A percentile compares a stretch with the other conserved stretches of the same genome.
Conservation (phyloP, 1,140 invertebrate species). For the Babylonia areolata region DNA sequence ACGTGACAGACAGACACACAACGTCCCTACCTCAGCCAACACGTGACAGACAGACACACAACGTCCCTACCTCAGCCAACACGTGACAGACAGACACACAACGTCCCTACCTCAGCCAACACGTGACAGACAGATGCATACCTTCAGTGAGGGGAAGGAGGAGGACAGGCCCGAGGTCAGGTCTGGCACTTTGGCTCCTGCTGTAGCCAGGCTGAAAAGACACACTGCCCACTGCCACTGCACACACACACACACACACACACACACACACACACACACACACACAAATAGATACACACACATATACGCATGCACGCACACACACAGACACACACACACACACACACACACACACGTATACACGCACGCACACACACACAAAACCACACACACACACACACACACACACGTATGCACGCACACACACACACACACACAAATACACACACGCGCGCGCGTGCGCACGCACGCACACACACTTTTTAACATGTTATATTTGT, state of each 20-base stretch:
- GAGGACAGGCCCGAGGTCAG: too few species aligned
- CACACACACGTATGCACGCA: background rate
- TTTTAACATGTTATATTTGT: too few species aligned
- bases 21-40: too few species aligned
- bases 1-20: too few species aligned
- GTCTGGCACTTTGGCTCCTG: too few species aligned
- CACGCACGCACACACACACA: background rate
- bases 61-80: too few species aligned
- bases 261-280: background rate
- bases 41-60: too few species aligned
- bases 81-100: too few species aligned
- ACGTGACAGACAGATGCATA: too few species aligned
- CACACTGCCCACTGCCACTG: background rate
- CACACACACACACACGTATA: background rate
- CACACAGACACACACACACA: background rate
- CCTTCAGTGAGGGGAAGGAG: background rate
- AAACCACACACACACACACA: background rate
- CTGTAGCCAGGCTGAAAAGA: background rate
- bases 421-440: background rate
- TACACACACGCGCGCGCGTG: too few species aligned
- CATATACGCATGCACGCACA: background rate
- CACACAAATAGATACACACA: background rate
- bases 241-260: background rate
- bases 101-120: too few species aligned
- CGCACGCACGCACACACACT: too few species aligned